These are phyloP conservation scores for Sylvilagus bachmani DNA, from an alignment of 2,113 vertebrate genomes.

Conservation along the genomic window DNA sequence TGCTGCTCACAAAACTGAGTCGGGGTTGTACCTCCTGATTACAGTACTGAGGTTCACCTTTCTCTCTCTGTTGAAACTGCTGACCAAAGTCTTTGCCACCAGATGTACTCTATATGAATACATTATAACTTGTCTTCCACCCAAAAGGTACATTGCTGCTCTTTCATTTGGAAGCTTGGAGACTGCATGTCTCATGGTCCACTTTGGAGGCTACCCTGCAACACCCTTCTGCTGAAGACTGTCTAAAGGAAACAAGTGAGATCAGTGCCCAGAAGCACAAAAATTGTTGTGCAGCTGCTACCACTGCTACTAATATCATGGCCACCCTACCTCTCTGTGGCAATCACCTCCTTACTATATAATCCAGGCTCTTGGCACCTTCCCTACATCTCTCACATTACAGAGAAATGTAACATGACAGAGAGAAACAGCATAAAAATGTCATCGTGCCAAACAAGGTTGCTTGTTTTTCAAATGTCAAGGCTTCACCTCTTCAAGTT, in stretches of 20 bases:
- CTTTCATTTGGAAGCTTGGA: not conserved
- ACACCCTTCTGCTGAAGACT: not conserved
- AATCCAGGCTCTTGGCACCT: not conserved
- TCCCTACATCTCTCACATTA: not conserved
- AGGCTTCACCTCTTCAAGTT: not conserved
- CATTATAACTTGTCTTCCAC: not conserved
- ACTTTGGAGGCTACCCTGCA: not conserved
- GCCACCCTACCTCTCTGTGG: not conserved
- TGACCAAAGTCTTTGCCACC: not conserved
- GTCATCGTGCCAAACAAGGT: not conserved
- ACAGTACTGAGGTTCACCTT: rapidly evolving
- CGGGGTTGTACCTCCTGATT: not conserved
- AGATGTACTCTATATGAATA: not conserved
- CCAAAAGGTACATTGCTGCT: not conserved
- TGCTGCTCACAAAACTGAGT: not conserved
- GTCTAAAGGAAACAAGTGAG: not conserved
- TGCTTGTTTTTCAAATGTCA: constrained; percentile 52
- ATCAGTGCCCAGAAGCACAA: not conserved
- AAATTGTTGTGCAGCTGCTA: not conserved
- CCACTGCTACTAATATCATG: not conserved
- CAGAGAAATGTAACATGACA: not conserved
- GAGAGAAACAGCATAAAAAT: not conserved
- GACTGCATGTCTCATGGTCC: not conserved
- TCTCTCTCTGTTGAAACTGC: not conserved
- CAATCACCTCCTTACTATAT: no score